Base-by-base conservation (phyloP, 2,888 invertebrate species). In the Dilophus febrilis region DNA sequence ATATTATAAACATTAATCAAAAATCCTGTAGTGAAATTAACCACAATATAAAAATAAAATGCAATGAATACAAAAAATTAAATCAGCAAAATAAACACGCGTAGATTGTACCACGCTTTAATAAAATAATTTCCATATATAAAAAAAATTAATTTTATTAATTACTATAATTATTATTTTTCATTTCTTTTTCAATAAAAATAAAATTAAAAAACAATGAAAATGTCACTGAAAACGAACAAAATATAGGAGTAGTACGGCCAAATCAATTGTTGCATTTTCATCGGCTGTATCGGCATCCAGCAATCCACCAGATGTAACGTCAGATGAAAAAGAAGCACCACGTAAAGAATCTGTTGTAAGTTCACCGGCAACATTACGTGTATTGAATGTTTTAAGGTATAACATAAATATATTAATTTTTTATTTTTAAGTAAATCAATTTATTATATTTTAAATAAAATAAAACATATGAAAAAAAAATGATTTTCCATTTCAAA, bases 331-430 rank as follows among this genome's bases (percentile, higher is more conserved):
- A 31, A 30, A 26, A 13, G 52, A 53, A 43, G 48, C 52, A 12
- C 48, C 56, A 28, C 68, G 72, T 28, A 72, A 75, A 46, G 83
- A 84, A 52, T 80, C 78, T 8, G 79, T 85, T 33, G 84, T 88
- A 57, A 86, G 85, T 33, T 87, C 87, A 5, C 90, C 90, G n/a
- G 88, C 88, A 40, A 90, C 88, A 0, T 90, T 90, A 88, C 64
- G 91, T 44, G 90, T 90, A 1, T 68, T 91, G 1, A 88, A 87
- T 57, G 88, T 91, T 2, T 66, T 91, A 35, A 72, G 73, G 72
- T 71, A 47, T 44, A n/a, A n/a, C n/a, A n/a, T n/a, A n/a, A n/a
- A n/a, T n/a, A n/a, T n/a, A n/a, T 27, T 7, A 8, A 18, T 28
- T 27, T 36, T 35, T 18, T 28, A 28, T 31, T 35, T 35, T 14